These are phyloP conservation scores for Sylvietta virens DNA, from an alignment of 2,113 vertebrate species.

Conservation along the genomic window DNA sequence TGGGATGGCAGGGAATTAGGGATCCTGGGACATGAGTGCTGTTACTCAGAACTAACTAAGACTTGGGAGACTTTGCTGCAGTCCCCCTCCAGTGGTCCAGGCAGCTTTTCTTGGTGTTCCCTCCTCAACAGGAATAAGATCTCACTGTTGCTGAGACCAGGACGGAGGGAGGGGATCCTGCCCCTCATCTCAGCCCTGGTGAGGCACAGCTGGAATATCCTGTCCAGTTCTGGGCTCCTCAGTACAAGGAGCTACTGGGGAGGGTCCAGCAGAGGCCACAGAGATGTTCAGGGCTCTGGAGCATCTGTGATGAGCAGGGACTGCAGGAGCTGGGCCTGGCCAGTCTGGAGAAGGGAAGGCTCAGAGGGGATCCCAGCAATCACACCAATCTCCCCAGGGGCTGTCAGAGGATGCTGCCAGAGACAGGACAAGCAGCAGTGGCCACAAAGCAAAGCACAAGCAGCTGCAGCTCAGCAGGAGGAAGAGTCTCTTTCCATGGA, in stretches of 20 bases:
- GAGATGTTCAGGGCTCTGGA: not conserved
- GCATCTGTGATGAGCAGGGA: not conserved
- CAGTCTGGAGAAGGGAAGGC: not conserved
- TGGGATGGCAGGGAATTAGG: not conserved
- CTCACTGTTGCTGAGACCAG: not conserved
- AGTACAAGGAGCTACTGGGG: not conserved
- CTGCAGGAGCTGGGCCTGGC: not conserved
- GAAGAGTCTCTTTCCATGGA: not conserved
- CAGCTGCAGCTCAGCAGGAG: not conserved
- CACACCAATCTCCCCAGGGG: not conserved
- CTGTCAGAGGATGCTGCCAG: not conserved
- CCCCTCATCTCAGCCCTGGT: not conserved
- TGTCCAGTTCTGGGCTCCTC: not conserved
- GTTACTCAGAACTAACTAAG: not conserved
- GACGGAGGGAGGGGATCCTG: not conserved
- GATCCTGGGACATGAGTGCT: not conserved
- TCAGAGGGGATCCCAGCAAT: not conserved
- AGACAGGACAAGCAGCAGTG: not conserved
- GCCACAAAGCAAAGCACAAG: accelerated
- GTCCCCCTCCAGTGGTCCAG: not conserved
- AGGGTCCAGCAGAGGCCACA: not conserved
- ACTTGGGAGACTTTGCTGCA: not conserved
- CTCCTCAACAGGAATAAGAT: not conserved
- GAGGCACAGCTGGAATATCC: not conserved
- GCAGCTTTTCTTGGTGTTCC: accelerated